phyloP scores from a whole-genome alignment of 2,888 invertebrate species.

The Sinhomidia bicolor region DNA sequence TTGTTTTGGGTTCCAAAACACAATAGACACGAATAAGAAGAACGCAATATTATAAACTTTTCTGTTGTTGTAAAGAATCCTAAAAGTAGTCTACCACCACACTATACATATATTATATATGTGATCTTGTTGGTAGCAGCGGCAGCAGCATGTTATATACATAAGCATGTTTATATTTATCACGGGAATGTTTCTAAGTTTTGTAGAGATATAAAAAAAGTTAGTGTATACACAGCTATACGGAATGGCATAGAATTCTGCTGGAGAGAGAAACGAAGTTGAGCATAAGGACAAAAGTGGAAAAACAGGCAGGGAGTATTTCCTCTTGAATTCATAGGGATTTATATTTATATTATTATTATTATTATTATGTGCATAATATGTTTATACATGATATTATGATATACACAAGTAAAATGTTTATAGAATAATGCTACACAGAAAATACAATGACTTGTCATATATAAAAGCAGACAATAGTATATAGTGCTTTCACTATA shows the following conservation, averaged over 20 bases:
- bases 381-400: conserved; percentile 10
- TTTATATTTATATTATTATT: conserved; percentile 23
- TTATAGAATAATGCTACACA: neutral
- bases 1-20: conserved; percentile 29
- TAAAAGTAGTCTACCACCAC: conserved; percentile 9
- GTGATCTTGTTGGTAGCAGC: neutral
- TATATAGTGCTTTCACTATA: neutral
- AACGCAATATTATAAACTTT: conserved; percentile 39
- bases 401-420: conserved; percentile 23
- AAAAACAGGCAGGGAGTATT: conserved; percentile 45
- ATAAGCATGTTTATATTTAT: neutral
- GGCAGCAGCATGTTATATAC: neutral
- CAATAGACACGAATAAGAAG: conserved; percentile 29
- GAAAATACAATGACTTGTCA: neutral
- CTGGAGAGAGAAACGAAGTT: neutral
- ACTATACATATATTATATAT: neutral
- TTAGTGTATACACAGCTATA: neutral
- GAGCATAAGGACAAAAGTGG: conserved; percentile 37
- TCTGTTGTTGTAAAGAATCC: conserved; percentile 10
- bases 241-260: neutral
- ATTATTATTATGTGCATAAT: conserved; percentile 12
- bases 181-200: neutral
- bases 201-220: neutral
- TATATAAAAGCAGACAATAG: neutral
- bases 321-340: conserved; percentile 32